A percentile compares a stretch with the other conserved stretches of the same genome.
Evolutionary conservation across 2,888 invertebrate genomes (phyloP).

Genomic region (Parnassius apollo): DNA sequence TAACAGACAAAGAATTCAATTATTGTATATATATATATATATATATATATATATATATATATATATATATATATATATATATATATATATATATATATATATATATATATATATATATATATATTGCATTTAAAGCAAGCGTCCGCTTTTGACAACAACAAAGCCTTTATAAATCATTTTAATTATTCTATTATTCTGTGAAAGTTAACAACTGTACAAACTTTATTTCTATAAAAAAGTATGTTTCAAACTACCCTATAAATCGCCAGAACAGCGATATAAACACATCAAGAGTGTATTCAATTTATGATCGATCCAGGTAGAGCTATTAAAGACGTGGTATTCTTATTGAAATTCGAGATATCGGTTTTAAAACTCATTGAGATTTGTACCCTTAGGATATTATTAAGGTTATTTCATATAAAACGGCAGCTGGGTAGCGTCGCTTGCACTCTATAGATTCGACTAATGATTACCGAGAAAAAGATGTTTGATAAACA

Average conservation of each 20-base stretch:
- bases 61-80: too few relatives aligned
- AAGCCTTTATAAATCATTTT: too few relatives aligned
- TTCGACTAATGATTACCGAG: conserved; percentile 62
- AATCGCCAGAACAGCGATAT: conserved; percentile 24
- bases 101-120: too few relatives aligned
- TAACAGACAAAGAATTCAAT: too few relatives aligned
- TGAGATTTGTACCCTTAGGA: conserved; percentile 65
- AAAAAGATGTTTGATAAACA: conserved; percentile 71
- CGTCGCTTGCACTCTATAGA: conserved; percentile 47
- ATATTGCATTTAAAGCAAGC: too few relatives aligned
- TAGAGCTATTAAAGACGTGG: conserved; percentile 43
- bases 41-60: too few relatives aligned
- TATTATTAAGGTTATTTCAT: conserved; percentile 65
- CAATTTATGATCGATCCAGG: conserved; percentile 37
- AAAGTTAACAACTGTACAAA: too few relatives aligned
- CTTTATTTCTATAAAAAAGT: too few relatives aligned
- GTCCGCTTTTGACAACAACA: too few relatives aligned
- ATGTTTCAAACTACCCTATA: background rate
- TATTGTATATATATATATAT: too few relatives aligned
- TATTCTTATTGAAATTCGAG: conserved; percentile 60
- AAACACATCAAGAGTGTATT: conserved; percentile 35
- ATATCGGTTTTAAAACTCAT: conserved; percentile 53
- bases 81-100: too few relatives aligned
- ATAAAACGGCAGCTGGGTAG: conserved; percentile 66
- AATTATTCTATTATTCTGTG: too few relatives aligned